Base-by-base conservation (phyloP, 2,113 vertebrate genomes). In the Prionailurus viverrinus region DNA sequence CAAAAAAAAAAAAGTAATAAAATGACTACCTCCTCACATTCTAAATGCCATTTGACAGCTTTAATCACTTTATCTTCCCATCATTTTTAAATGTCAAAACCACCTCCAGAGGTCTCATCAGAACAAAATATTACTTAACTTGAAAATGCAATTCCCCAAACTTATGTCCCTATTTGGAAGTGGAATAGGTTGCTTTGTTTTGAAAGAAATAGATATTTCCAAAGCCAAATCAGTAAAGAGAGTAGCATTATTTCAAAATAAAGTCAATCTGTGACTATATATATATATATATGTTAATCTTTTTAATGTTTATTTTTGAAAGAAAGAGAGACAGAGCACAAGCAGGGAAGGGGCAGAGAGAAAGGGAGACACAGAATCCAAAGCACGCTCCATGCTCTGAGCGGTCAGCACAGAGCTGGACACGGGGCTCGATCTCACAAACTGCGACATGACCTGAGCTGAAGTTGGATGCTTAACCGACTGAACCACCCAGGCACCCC, bases 21-120 rank as follows among this genome's bases (percentile, higher is more conserved):
- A 98, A 97, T 98, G 92, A 98, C 97, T 98, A 85, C 89, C 97
- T 97, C 98, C 97, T 98, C 97, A 98, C 78, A 98, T 98, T 97
- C 96, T 97, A 90, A 93, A 92, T 97, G 97, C 81, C 96, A 96
- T 97, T 97, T 98, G 97, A 97, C 95, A 97, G 90, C 95, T 98
- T 98, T 98, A 97, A 98, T 98, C 96, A 98, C 96, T 98, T 97
- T 97, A 98, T 96, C 97, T 98, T 97, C 95, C 97, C 95, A 97
- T 97, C 91, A 98, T 95, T 98, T 98, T 97, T 98, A 97, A 98
- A 98, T 98, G 96, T 98, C 98, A 98, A 98, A 98, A 98, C 93
- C 78, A 97, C 93, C 97, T 98, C 97, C 94, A 98, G 89, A 98
- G 94, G 92, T 96, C 92, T 98, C 95, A 97, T 98, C 97, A 98